A percentile compares a stretch with the other conserved stretches of the same genome.
Evolutionary conservation across 2,888 invertebrate genomes (phyloP).

Genomic region (Melolontha melolontha): DNA sequence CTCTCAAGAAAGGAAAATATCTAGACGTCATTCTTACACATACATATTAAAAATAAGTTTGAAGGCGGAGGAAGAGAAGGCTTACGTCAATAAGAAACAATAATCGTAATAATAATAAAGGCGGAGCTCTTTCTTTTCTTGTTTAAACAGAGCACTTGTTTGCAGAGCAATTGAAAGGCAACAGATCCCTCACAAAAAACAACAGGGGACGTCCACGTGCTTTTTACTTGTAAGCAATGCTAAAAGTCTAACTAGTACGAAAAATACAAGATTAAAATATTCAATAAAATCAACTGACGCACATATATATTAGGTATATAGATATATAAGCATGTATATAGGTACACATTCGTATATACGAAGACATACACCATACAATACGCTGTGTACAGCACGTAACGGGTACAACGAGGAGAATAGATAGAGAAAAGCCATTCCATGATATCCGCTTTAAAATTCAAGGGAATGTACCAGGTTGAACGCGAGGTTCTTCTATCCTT

Average conservation of each 20-base stretch:
- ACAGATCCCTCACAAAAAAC: constrained; percentile 10
- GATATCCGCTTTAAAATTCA: constrained; percentile 61
- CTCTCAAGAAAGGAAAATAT: too few relatives aligned
- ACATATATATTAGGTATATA: constrained; percentile 18
- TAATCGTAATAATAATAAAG: constrained; percentile 12
- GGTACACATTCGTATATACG: background rate
- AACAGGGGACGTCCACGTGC: constrained; percentile 14
- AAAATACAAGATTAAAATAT: constrained; percentile 27
- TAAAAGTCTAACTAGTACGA: background rate
- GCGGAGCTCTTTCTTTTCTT: background rate
- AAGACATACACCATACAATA: constrained; percentile 18
- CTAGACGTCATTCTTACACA: too few relatives aligned
- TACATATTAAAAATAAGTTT: too few relatives aligned
- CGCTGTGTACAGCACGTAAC: constrained; percentile 26
- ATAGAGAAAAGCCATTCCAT: constrained; percentile 41
- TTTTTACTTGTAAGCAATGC: background rate
- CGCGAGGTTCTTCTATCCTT: constrained; percentile 44
- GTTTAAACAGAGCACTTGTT: constrained; percentile 31
- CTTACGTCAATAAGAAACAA: background rate
- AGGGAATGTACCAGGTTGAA: constrained; percentile 55
- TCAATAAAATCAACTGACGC: constrained; percentile 28
- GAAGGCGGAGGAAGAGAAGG: background rate
- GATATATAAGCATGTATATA: constrained; percentile 8
- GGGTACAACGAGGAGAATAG: constrained; percentile 27
- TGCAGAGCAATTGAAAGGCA: constrained; percentile 25